A percentile compares a stretch with the other conserved stretches of the same genome.
Evolutionary conservation across 2,797 vertebrate species (phyloP).

Genomic region (Strix occidentalis): DNA sequence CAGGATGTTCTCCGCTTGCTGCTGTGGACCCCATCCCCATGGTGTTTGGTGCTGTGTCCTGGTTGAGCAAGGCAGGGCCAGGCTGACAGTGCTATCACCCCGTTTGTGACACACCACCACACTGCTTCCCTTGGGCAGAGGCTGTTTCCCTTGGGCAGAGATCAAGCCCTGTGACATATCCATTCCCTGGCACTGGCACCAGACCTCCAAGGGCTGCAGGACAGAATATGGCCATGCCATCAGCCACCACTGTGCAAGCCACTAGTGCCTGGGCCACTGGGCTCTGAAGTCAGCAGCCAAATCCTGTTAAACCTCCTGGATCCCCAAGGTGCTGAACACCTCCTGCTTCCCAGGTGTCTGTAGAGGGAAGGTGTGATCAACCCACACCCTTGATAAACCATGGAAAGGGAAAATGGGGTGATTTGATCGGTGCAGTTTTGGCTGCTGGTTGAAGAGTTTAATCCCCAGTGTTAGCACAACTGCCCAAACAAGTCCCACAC

Average conservation of each 20-base stretch:
- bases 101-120: accelerated
- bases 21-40: accelerated
- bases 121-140: background rate
- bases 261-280: no score
- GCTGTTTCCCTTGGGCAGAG: background rate
- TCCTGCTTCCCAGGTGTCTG: background rate
- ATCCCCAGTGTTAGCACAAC: background rate
- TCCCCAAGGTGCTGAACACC: background rate
- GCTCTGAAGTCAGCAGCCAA: background rate
- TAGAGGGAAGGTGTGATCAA: no score
- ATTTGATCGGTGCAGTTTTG: background rate
- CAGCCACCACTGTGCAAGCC: background rate
- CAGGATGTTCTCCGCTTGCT: background rate
- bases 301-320: background rate
- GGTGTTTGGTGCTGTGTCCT: accelerated
- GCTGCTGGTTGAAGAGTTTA: background rate
- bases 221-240: accelerated
- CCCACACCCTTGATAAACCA: background rate
- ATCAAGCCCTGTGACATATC: no score
- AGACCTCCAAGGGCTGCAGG: background rate
- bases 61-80: background rate
- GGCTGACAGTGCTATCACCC: background rate
- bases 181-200: background rate
- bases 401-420: background rate
- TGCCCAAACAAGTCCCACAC: background rate